phyloP scores from a whole-genome alignment of 1,140 invertebrate genomes.

The Drosophila chauvacae region DNA sequence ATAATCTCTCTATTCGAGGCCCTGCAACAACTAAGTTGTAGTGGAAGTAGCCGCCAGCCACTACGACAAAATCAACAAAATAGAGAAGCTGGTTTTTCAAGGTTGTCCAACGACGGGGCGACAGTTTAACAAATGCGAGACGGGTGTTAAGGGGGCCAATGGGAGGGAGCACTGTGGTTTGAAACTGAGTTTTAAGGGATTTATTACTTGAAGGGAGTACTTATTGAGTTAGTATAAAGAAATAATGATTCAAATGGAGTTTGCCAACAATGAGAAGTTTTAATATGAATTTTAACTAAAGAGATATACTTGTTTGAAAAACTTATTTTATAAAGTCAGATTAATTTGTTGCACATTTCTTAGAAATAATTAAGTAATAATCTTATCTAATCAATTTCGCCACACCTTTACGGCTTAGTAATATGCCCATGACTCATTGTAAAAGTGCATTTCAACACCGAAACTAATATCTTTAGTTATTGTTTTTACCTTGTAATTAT shows the following conservation, averaged over 20 bases:
- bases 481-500: constrained; percentile 4
- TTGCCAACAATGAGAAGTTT: background rate
- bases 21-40: constrained; percentile 17
- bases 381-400: constrained; percentile 8
- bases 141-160: background rate
- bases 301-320: background rate
- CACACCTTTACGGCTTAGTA: background rate
- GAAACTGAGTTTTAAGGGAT: background rate
- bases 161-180: constrained; percentile 50
- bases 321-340: background rate
- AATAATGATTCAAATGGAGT: fast-evolving
- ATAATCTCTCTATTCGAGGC: constrained; percentile 13
- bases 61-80: constrained; percentile 35
- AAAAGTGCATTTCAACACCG: background rate
- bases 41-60: constrained; percentile 20
- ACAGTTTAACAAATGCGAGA: constrained; percentile 23
- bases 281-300: background rate
- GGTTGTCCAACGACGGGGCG: constrained; percentile 45
- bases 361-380: background rate
- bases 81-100: constrained; percentile 72
- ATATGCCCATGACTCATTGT: background rate
- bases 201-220: background rate
- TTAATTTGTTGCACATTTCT: no score
- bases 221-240: no score
- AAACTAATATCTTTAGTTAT: constrained; percentile 2